phyloP scores from a whole-genome alignment of 2,113 vertebrate genomes.

The Stigmatopora nigra region DNA sequence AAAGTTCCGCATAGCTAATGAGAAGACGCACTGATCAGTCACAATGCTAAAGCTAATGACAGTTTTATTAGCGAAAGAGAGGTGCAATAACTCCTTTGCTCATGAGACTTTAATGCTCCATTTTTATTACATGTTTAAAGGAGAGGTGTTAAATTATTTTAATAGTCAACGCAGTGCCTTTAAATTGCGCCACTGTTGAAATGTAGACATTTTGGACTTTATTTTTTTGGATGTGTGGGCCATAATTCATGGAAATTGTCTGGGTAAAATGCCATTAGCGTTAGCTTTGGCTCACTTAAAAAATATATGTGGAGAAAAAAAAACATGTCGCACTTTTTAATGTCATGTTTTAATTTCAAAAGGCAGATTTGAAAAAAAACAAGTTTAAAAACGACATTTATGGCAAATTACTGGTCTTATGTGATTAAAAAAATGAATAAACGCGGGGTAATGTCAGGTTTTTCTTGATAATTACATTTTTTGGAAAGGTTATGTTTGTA shows the following conservation, averaged over 20 bases:
- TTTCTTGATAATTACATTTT: no score
- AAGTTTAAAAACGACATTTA: not conserved
- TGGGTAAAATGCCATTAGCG: not conserved
- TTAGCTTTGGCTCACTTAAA: constrained; percentile 4
- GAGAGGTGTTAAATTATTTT: constrained; percentile 11
- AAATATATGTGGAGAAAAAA: not conserved
- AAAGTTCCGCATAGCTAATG: not conserved
- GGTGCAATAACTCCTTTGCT: constrained; percentile 5
- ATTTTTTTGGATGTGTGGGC: not conserved
- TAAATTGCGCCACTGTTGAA: constrained; percentile 2
- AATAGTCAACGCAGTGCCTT: constrained; percentile 3
- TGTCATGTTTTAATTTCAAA: not conserved
- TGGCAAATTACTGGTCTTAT: not conserved
- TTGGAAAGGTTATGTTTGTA: no score
- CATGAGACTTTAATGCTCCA: constrained; percentile 9
- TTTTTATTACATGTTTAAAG: constrained; percentile 11
- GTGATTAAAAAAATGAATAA: no score
- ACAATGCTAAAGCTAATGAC: constrained; percentile 2
- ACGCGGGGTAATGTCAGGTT: no score
- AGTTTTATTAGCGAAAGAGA: constrained; percentile 2
- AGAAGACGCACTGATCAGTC: constrained; percentile 3
- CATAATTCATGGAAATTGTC: not conserved
- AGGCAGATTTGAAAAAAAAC: not conserved
- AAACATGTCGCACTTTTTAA: not conserved
- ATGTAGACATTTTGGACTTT: not conserved